phyloP scores from a whole-genome alignment of 2,888 invertebrate genomes.

The Melanostoma mellinum region DNA sequence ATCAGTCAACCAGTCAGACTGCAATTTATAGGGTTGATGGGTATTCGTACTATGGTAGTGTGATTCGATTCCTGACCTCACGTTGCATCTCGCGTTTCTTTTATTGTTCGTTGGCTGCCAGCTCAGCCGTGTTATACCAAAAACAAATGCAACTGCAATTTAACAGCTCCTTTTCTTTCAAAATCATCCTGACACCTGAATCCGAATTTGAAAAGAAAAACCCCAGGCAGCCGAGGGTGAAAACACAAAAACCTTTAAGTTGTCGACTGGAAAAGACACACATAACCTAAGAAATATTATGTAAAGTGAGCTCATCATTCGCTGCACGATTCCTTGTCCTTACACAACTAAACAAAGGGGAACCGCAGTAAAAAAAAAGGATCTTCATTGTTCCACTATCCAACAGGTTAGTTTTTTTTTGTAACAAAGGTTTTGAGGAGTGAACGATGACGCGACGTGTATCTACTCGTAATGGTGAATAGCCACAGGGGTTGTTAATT shows the following conservation, averaged over 20 bases:
- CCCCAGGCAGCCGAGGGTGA: constrained; percentile 63
- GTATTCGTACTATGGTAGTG: background rate
- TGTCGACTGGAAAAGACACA: constrained; percentile 39
- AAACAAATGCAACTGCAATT: constrained; percentile 42
- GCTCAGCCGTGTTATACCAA: constrained; percentile 60
- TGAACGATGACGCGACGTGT: no score
- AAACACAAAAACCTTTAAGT: constrained; percentile 67
- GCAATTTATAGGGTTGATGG: constrained; percentile 17
- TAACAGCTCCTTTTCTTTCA: constrained; percentile 41
- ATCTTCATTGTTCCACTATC: constrained; percentile 50
- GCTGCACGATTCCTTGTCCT: constrained; percentile 2
- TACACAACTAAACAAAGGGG: constrained; percentile 3
- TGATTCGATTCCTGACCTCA: constrained; percentile 50
- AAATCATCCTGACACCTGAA: constrained; percentile 68
- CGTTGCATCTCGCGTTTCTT: constrained; percentile 23
- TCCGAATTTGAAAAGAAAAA: constrained; percentile 16
- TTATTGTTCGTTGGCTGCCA: constrained; percentile 39
- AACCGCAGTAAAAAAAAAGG: constrained; percentile 47
- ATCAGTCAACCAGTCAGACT: background rate
- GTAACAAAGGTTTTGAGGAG: constrained; percentile 14
- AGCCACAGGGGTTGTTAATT: constrained; percentile 60
- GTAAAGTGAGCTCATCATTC: constrained; percentile 48
- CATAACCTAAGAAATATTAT: constrained; percentile 21
- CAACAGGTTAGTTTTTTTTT: constrained; percentile 10
- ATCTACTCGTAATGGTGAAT: no score